Conservation (phyloP, 2,797 vertebrate genomes). For the Megalops cyprinoides region DNA sequence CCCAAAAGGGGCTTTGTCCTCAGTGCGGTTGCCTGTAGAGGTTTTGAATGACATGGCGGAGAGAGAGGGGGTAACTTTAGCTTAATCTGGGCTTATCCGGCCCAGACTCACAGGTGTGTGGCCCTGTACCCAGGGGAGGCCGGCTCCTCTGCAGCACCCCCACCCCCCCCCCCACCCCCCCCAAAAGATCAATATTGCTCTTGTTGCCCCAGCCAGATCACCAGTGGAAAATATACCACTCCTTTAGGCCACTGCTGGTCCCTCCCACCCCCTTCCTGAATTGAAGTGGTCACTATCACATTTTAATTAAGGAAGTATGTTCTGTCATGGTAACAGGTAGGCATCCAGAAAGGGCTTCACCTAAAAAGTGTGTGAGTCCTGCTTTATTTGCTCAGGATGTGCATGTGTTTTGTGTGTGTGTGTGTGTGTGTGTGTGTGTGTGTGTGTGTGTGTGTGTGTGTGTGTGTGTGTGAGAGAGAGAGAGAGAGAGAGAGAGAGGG, state of each 20-base stretch:
- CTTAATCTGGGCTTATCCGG: slow-evolving; percentile 77
- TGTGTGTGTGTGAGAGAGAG: neutral
- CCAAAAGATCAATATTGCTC: slow-evolving; percentile 64
- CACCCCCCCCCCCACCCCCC: too few species aligned
- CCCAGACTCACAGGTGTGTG: slow-evolving; percentile 66
- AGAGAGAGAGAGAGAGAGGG: too few species aligned
- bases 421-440: neutral
- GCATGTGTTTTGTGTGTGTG: neutral
- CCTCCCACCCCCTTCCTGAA: neutral
- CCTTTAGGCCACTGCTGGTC: slow-evolving; percentile 55
- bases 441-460: neutral
- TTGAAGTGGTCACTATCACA: slow-evolving; percentile 64
- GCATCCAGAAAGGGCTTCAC: neutral
- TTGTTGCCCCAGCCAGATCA: slow-evolving; percentile 52
- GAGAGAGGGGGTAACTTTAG: slow-evolving; percentile 74
- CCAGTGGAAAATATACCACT: slow-evolving; percentile 50
- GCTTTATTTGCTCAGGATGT: neutral
- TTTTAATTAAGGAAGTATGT: slow-evolving; percentile 71
- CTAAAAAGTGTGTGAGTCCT: neutral
- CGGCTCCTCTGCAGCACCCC: slow-evolving; percentile 50
- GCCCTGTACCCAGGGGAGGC: slow-evolving; percentile 67
- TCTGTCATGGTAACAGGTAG: neutral
- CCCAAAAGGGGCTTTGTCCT: slow-evolving; percentile 72
- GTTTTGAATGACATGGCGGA: slow-evolving; percentile 75
- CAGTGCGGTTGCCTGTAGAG: slow-evolving; percentile 53